Conservation (phyloP, 2,113 vertebrate species). For the Prionailurus bengalensis region DNA sequence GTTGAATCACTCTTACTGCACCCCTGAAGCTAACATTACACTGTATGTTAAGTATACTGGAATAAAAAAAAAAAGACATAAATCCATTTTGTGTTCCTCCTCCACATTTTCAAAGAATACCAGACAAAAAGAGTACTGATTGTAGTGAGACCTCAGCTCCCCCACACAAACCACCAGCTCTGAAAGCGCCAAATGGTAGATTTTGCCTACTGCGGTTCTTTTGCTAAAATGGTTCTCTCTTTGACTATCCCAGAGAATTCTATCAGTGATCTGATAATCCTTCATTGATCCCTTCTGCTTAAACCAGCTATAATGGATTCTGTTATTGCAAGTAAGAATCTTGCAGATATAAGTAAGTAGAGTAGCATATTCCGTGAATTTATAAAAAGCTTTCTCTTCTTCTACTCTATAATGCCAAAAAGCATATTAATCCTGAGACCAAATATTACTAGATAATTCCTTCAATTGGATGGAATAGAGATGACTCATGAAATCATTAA, state of each 20-base stretch:
- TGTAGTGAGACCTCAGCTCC: background rate
- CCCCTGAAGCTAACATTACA: no score
- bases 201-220: background rate
- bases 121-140: background rate
- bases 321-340: background rate
- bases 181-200: background rate
- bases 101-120: background rate
- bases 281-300: background rate
- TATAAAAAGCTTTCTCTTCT: background rate
- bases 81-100: background rate
- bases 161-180: background rate
- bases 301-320: constrained; percentile 1
- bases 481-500: constrained; percentile 26
- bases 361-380: background rate
- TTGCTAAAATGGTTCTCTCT: background rate
- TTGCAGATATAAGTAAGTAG: background rate
- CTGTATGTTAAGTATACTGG: no score
- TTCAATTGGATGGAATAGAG: background rate
- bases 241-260: background rate
- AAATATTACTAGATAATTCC: background rate
- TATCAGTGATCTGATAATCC: background rate
- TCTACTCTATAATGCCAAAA: background rate
- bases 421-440: background rate
- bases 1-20: no score
- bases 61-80: background rate